Conservation (phyloP, 2,888 invertebrate species). For the Bellardia pandia region DNA sequence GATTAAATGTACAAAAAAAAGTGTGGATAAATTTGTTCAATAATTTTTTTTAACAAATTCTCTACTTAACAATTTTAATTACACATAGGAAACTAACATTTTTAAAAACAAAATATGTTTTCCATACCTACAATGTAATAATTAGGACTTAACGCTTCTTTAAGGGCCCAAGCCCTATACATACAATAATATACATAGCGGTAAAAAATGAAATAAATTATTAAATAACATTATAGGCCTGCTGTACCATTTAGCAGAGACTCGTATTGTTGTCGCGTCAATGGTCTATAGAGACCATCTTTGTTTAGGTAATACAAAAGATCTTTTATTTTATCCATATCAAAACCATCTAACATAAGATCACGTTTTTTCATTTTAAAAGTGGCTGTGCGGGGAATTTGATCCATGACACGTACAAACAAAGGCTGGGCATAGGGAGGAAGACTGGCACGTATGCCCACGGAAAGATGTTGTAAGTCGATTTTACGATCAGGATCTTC, state of each 20-base stretch:
- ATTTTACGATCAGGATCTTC: conserved; percentile 88
- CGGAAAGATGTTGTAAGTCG: conserved; percentile 86
- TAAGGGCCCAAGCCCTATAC: not conserved
- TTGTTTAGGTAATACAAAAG: conserved; percentile 89
- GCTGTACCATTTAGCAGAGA: conserved; percentile 85
- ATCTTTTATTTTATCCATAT: conserved; percentile 89
- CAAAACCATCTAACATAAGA: conserved; percentile 93
- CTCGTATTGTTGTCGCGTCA: conserved; percentile 85
- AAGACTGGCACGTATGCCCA: conserved; percentile 88
- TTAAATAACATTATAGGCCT: conserved; percentile 84
- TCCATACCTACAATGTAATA: not conserved
- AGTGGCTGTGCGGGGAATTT: conserved; percentile 93
- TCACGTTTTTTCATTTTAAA: conserved; percentile 96
- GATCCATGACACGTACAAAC: conserved; percentile 91
- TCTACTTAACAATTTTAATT: not conserved
- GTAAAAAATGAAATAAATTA: not conserved
- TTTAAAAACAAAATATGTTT: not conserved
- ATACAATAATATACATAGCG: not conserved
- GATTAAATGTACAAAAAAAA: not conserved
- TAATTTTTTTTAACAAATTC: not conserved
- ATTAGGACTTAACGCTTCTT: not conserved
- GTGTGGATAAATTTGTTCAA: not conserved
- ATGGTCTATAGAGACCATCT: conserved; percentile 85
- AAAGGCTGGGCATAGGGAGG: conserved; percentile 95
- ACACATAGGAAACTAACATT: not conserved